Base-by-base conservation (phyloP, 1,140 invertebrate genomes). In the Bombus polaris region DNA sequence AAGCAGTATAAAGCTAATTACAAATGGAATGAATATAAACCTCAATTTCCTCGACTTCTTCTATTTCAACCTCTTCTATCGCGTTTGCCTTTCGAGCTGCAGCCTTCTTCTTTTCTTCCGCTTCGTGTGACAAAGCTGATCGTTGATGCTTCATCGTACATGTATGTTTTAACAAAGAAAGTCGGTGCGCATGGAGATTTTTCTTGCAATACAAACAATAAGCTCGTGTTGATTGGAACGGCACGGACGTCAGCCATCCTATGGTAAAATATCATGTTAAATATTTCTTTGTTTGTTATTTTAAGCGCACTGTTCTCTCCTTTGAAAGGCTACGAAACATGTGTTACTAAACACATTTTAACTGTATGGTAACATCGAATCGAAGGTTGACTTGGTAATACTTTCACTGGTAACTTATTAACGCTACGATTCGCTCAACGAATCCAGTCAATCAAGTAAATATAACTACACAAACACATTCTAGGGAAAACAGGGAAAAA, bases 201-300 rank as follows among this genome's bases (percentile, higher is more conserved):
- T 96, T 96, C 81, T 96, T 95, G 83, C 96, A 96, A 88, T 95
- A 96, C 53, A 94, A 93, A 87, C 96, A 96, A 85, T 95, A 96
- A 53, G 96, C 96, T 92, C 96, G 92, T 13, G 96, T 96, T 0
- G 95, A 94, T 91, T 96, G 91, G 84, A 92, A 90, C 28, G 95
- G 95, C 35, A 96, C 95, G 15, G 95, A 95, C 25, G 94, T 94
- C 68, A 96, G 87, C 96, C 96, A 96, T 70, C 96, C 96, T 96
- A 88, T 73, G 81, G 85, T 57, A 89, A 77, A 90, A 75, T 1
- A 86, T n/a, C 68, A 9, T 37, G 32, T 65, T 2, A 76, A 18
- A 13, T 57, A 73, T 73, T 44, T 32, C 10, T 28, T 42, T 53
- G 22, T 78, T 79, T 62, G 12, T 42, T 73, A 72, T 77, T 57